Base-by-base conservation (phyloP, 2,888 invertebrate species). In the Drosophila paracracens region DNA sequence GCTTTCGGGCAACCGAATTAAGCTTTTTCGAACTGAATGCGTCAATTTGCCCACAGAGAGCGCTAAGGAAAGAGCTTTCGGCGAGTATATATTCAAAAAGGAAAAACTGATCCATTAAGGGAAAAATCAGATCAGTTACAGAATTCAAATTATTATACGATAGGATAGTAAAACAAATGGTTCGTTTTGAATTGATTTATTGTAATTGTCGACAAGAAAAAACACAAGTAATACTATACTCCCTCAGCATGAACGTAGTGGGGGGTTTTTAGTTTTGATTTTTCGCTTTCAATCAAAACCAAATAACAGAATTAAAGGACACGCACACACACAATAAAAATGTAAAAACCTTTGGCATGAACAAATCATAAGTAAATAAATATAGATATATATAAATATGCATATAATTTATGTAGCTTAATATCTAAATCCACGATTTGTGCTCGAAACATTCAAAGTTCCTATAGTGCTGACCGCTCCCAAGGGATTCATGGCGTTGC, bases 401-500 rank as follows among this genome's bases (percentile, higher is more conserved):
- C 54, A 51, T 40, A 70, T 60, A 60, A 57, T 58, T 43, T 64
- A 64, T 79, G 29, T 62, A 53, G 40, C 75, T 81, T 90, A 90
- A 62, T 90, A 89, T 90, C 89, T 84, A 82, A 85, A 79, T 85
- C 94, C 94, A 88, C 95, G 94, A 93, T 95, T 95, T 94, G 96
- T 95, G 95, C 95, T 95, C 94, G 96, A 95, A 88, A 96, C 96
- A 92, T 94, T 94, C 81, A 96, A 94, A 81, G 94, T 94, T 78
- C 95, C 95, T 54, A 95, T 94, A 53, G 96, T 96, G 88, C 94
- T 95, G 63, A 95, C 94, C 57, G 94, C 94, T 68, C 96, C 96
- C 82, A 95, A 94, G 76, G 94, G 94, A 92, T 97, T 97, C 71
- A 95, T 95, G 63, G 96, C 97, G 62, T 95, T 95, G 92, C 96